Percentiles rank a stretch among this genome's conserved stretches.
These are phyloP conservation scores for Ichneumon xanthorius DNA, from an alignment of 2,888 invertebrate species.

Conservation along the genomic window DNA sequence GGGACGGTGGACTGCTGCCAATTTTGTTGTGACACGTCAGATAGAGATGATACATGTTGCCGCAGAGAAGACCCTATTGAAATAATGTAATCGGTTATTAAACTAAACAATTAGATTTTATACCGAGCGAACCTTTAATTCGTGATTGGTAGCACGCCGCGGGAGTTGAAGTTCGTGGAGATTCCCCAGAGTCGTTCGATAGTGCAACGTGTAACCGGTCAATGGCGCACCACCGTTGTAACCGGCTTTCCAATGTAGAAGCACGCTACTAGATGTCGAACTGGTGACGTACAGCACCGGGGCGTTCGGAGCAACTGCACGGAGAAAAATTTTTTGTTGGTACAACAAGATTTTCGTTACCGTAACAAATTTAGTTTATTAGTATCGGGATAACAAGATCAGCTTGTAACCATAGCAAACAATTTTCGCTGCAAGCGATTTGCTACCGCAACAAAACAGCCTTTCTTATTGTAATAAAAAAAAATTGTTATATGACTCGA, in stretches of 20 bases:
- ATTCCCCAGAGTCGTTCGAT: conserved; percentile 88
- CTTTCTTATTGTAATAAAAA: no score
- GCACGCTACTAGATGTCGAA: conserved; percentile 91
- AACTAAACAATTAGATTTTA: background rate
- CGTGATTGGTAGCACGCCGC: conserved; percentile 89
- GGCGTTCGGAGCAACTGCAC: conserved; percentile 90
- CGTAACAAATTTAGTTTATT: no score
- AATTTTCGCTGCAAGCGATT: no score
- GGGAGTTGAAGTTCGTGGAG: conserved; percentile 89
- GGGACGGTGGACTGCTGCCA: conserved; percentile 89
- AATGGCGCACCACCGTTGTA: conserved; percentile 90
- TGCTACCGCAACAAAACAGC: no score
- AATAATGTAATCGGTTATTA: background rate
- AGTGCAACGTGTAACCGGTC: conserved; percentile 89
- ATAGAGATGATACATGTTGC: conserved; percentile 90
- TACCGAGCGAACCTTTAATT: conserved; percentile 86
- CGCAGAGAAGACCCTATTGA: conserved; percentile 88
- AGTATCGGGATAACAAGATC: no score
- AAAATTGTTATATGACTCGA: no score
- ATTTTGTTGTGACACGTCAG: conserved; percentile 90
- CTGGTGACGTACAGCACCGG: conserved; percentile 91
- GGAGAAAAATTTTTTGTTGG: background rate
- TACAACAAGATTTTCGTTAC: no score
- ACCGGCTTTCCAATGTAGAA: conserved; percentile 91
- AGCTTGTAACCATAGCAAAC: no score